Evolutionary conservation across 2,797 vertebrate species (phyloP).

Genomic region (Phrynocephalus forsythii): DNA sequence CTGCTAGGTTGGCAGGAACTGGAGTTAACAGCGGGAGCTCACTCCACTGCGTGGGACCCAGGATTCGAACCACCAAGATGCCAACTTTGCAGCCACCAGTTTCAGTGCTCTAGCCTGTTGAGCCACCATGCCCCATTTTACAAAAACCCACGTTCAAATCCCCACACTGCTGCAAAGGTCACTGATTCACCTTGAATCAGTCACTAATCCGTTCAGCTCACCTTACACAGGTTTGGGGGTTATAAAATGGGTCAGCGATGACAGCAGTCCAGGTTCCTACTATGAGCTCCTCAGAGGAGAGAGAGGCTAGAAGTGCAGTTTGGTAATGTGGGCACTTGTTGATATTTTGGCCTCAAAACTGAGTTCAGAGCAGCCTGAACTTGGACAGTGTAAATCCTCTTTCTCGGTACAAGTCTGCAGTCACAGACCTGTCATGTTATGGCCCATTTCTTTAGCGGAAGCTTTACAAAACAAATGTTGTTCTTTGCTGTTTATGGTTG

Average conservation of each 20-base stretch:
- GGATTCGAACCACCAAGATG: too few species aligned
- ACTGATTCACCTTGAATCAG: not conserved
- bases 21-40: too few species aligned
- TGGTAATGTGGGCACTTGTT: not conserved
- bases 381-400: not conserved
- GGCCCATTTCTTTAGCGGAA: not conserved
- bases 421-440: not conserved
- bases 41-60: too few species aligned
- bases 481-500: not conserved
- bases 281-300: not conserved
- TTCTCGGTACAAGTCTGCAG: slow-evolving; percentile 18
- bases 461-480: too few species aligned
- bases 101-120: too few species aligned
- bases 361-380: not conserved
- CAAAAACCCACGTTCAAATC: not conserved
- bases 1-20: too few species aligned
- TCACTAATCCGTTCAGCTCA: too few species aligned
- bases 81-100: too few species aligned
- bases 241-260: not conserved
- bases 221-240: too few species aligned
- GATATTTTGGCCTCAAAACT: not conserved
- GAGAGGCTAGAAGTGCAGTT: not conserved
- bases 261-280: not conserved
- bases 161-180: not conserved
- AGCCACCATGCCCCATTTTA: too few species aligned